Percentiles rank a stretch among this genome's conserved stretches.
Evolutionary conservation across 2,888 invertebrate species (phyloP).

Genomic region (Mythimna lalbum): DNA sequence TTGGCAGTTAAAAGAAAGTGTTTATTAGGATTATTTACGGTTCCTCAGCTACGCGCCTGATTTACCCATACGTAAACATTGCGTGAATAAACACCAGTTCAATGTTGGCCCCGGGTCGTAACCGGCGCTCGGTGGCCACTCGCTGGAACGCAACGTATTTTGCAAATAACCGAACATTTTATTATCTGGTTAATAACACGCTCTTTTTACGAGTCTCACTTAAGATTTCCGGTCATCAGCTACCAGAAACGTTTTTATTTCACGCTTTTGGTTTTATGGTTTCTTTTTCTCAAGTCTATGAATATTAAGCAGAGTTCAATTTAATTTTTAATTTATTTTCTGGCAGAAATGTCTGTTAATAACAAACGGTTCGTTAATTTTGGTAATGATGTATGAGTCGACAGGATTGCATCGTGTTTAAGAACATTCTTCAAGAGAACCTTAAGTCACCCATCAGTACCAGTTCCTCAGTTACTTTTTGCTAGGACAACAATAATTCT

Average conservation of each 20-base stretch:
- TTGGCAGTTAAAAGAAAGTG: slow-evolving; percentile 61
- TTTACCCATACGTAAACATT: slow-evolving; percentile 66
- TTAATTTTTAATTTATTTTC: slow-evolving; percentile 3
- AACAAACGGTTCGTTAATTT: background rate
- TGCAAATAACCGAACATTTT: slow-evolving; percentile 61
- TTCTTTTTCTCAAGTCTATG: slow-evolving; percentile 16
- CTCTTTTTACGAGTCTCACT: slow-evolving; percentile 65
- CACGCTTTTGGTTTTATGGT: slow-evolving; percentile 47
- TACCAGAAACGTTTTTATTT: slow-evolving; percentile 60
- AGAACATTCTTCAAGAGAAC: background rate
- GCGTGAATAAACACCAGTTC: slow-evolving; percentile 62
- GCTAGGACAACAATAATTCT: too few relatives aligned
- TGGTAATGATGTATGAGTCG: background rate
- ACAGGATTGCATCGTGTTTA: background rate
- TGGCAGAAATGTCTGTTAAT: background rate
- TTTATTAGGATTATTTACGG: slow-evolving; percentile 66
- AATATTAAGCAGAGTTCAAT: background rate
- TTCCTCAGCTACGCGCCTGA: slow-evolving; percentile 61
- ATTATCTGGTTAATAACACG: slow-evolving; percentile 64
- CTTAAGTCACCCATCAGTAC: background rate
- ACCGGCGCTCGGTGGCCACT: slow-evolving; percentile 41
- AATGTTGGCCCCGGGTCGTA: slow-evolving; percentile 42
- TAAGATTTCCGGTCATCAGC: slow-evolving; percentile 67
- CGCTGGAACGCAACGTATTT: slow-evolving; percentile 59
- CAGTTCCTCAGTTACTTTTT: too few relatives aligned